Base-by-base conservation (phyloP, 2,113 vertebrate genomes). In the Cyprinodon tularosa region DNA sequence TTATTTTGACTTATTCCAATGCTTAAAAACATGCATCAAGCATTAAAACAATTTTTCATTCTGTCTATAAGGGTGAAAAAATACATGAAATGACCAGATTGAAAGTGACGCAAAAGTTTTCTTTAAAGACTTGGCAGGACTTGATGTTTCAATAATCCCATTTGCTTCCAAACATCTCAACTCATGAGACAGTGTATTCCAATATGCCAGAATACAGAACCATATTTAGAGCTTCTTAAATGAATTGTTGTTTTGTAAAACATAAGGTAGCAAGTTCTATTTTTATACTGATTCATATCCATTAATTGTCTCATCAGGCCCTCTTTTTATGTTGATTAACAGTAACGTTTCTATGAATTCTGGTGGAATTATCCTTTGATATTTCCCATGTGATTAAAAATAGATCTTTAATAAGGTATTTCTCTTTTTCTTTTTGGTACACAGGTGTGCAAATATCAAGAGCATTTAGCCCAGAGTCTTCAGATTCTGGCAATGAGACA, bases 401-500 rank as follows among this genome's bases (percentile, higher is more conserved):
- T 47, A 89, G 82, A 57, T 36, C 91, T 86, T 94, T 96, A 95
- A 97, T 89, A 80, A 89, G 77, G 73, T 95, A 63, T 96, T 95
- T 94, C 82, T 96, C 93, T 29, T 29, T 29, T 29, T 96, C 94
- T 96, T 91, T 96, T 93, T 96, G 95, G 90, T 92, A 95, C 94
- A 91, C 96, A 99, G 98, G 97, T 97, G 97, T 99, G 95, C 96
- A 96, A 94, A 97, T 99, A 94, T 95, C 97, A 88, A 95, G 97
- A 94, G 96, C 97, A 77, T 99, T 98, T 95, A 99, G 98, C 86
- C 98, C 97, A 1, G 98, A 99, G 91, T 99, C 97, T 38, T 99
- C 98, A 74, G 98, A 99, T 96, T 99, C 98, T 84, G 97, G 97
- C 91, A 99, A 99, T 90, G 98, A 99, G 91, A 99, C 98, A 83